Percentiles rank a stretch among this genome's conserved stretches.
These are phyloP conservation scores for Phyllotreta striolata DNA, from an alignment of 2,888 invertebrate genomes.

Conservation along the genomic window DNA sequence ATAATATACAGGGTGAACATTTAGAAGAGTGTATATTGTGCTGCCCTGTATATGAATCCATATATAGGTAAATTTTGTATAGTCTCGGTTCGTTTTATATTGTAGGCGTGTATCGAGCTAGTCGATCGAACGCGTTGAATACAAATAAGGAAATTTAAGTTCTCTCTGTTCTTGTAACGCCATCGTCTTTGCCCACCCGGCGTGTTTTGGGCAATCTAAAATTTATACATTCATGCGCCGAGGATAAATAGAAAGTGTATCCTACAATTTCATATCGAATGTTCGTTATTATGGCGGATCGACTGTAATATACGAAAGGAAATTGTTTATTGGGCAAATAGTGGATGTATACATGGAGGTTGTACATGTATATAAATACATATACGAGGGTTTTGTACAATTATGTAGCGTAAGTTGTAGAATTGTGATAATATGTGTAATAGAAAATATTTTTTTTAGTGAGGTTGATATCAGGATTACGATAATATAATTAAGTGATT, in stretches of 20 bases:
- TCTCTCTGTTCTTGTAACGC: slow-evolving; percentile 24
- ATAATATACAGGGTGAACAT: no score
- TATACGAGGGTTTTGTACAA: no score
- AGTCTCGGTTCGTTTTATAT: slow-evolving; percentile 27
- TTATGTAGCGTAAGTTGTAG: no score
- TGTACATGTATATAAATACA: no score
- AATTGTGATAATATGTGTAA: no score
- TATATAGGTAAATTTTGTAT: slow-evolving; percentile 13
- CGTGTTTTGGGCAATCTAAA: slow-evolving; percentile 32
- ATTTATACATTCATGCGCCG: slow-evolving; percentile 30
- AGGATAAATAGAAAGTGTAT: slow-evolving; percentile 24
- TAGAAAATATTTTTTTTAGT: no score
- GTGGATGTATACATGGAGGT: no score
- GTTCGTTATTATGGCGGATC: not conserved
- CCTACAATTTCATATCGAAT: slow-evolving; percentile 8
- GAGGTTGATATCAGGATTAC: no score
- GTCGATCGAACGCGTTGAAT: slow-evolving; percentile 25
- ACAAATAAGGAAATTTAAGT: slow-evolving; percentile 29
- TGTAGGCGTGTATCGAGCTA: slow-evolving; percentile 29
- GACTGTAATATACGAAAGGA: slow-evolving; percentile 3
- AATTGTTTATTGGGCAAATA: not conserved
- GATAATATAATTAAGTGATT: no score
- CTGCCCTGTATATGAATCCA: slow-evolving; percentile 4
- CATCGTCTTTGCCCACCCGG: slow-evolving; percentile 19
- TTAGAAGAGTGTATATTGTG: not conserved